These are phyloP conservation scores for Microplitis mediator DNA, from an alignment of 1,140 invertebrate genomes.

Conservation along the genomic window DNA sequence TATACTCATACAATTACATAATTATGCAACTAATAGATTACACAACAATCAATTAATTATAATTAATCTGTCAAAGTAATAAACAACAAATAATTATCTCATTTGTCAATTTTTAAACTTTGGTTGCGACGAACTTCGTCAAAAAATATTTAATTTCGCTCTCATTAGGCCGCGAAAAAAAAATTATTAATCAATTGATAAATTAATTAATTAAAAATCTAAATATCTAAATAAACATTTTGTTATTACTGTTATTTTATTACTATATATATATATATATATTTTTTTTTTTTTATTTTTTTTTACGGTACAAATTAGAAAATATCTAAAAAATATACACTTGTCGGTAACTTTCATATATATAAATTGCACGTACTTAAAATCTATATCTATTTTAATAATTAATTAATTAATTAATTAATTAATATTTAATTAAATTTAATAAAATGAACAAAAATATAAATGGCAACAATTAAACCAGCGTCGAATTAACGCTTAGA, in stretches of 20 bases:
- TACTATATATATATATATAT: constrained; percentile 3
- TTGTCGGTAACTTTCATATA: constrained; percentile 57
- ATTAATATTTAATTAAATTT: background rate
- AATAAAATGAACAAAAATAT: background rate
- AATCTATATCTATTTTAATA: background rate
- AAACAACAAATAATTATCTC: background rate
- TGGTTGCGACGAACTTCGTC: constrained; percentile 9
- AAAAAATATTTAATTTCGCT: constrained; percentile 7
- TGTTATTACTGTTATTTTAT: background rate
- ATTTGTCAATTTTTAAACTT: constrained; percentile 22
- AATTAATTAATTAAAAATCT: too few relatives aligned
- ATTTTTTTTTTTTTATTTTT: too few relatives aligned
- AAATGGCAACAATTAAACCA: too few relatives aligned
- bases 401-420: background rate
- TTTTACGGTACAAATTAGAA: constrained; percentile 39
- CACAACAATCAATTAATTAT: background rate
- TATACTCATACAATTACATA: constrained; percentile 35
- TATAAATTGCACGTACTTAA: constrained; percentile 53
- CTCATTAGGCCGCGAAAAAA: background rate
- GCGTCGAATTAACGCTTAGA: too few relatives aligned
- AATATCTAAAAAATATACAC: constrained; percentile 54
- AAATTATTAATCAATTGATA: background rate
- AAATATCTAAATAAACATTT: background rate
- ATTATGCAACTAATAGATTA: constrained; percentile 12
- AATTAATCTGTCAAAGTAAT: background rate